phyloP scores from a whole-genome alignment of 2,113 vertebrate genomes.

The Hemiprocne comata region DNA sequence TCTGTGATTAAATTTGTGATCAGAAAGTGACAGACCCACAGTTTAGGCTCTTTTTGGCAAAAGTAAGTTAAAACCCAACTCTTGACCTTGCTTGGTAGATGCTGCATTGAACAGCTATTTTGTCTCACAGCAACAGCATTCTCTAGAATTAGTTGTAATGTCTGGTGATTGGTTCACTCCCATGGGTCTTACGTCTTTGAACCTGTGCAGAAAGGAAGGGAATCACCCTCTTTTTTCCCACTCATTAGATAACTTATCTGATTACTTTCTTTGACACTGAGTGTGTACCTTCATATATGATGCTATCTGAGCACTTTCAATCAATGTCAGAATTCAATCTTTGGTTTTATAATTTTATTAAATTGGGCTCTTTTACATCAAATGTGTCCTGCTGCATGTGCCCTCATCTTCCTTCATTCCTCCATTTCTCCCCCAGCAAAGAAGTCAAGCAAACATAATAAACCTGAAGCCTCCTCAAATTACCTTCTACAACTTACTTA shows the following conservation, averaged over 20 bases:
- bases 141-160: neutral
- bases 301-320: neutral
- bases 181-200: neutral
- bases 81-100: neutral
- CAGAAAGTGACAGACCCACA: neutral
- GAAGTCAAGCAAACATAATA: neutral
- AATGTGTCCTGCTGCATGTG: neutral
- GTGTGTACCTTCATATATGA: neutral
- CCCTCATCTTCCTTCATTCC: neutral
- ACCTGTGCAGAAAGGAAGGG: neutral
- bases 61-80: neutral
- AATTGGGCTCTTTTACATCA: neutral
- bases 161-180: neutral
- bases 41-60: neutral
- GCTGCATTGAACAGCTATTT: neutral
- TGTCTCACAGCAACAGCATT: neutral
- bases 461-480: neutral
- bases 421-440: fast-evolving
- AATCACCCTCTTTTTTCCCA: neutral
- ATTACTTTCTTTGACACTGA: neutral
- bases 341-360: neutral
- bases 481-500: neutral
- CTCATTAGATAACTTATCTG: neutral
- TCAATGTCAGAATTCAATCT: neutral
- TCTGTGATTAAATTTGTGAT: neutral